Conservation (phyloP, 2,888 invertebrate species). For the Xestia c-nigrum region DNA sequence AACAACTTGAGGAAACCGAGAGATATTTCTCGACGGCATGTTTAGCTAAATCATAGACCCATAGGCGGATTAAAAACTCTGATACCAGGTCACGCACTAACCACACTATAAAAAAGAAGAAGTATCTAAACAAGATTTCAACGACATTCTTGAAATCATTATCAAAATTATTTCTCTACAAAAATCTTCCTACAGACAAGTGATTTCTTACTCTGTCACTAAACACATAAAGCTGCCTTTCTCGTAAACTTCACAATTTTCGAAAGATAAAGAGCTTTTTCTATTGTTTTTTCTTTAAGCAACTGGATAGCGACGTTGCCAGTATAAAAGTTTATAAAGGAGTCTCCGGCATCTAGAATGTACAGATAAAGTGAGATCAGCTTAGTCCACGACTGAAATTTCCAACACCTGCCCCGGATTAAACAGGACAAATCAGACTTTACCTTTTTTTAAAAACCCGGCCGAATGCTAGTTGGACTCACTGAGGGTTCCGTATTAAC, state of each 20-base stretch:
- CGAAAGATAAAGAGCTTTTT: slow-evolving; percentile 19
- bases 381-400: slow-evolving; percentile 17
- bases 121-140: background rate
- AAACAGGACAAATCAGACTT: slow-evolving; percentile 24
- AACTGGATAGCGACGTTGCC: background rate
- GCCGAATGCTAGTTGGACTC: too few species aligned
- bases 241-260: slow-evolving; percentile 16
- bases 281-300: slow-evolving; percentile 19
- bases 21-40: too few species aligned
- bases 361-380: slow-evolving; percentile 19
- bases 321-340: slow-evolving; percentile 34
- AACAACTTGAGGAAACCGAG: too few species aligned
- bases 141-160: background rate
- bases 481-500: too few species aligned
- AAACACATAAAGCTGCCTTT: slow-evolving; percentile 2
- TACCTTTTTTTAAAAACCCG: slow-evolving; percentile 5
- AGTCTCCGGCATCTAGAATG: background rate
- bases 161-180: background rate
- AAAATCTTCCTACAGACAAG: slow-evolving; percentile 2
- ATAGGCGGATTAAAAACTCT: too few species aligned
- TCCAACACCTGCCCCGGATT: slow-evolving; percentile 43
- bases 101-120: too few species aligned
- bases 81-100: too few species aligned
- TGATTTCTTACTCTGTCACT: background rate
- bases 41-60: too few species aligned